Evolutionary conservation across 2,113 vertebrate species (phyloP).

Genomic region (Cavia porcellus): DNA sequence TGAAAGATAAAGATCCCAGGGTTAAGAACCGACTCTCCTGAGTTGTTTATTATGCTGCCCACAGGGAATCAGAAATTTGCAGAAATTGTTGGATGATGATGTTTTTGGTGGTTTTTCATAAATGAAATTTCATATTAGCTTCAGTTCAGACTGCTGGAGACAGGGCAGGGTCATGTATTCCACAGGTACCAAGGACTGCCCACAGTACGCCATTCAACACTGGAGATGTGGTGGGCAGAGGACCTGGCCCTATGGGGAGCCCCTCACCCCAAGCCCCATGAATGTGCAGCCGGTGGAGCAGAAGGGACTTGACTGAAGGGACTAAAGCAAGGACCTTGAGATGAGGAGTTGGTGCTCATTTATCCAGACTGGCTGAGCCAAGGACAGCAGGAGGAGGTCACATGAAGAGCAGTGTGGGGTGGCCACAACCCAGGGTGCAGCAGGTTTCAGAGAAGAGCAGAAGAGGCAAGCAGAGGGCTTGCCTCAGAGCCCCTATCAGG

Average conservation of each 20-base stretch:
- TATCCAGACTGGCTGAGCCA: not conserved
- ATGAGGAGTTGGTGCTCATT: not conserved
- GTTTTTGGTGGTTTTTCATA: not conserved
- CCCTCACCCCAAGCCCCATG: not conserved
- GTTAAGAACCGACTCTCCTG: not conserved
- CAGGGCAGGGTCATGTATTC: not conserved
- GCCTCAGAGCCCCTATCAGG: accelerated
- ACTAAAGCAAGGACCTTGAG: not conserved
- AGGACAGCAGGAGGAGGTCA: not conserved
- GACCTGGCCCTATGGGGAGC: no score
- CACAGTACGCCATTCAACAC: accelerated
- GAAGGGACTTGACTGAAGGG: not conserved
- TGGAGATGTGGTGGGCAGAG: not conserved
- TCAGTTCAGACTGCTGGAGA: not conserved
- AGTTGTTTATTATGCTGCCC: not conserved
- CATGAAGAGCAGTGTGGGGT: no score
- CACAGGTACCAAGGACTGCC: no score
- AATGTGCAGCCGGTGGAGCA: no score
- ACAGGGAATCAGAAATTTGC: not conserved
- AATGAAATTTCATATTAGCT: not conserved
- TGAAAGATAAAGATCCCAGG: not conserved
- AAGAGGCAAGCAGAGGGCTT: not conserved
- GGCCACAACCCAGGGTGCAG: accelerated
- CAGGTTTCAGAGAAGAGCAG: not conserved
- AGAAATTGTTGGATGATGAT: not conserved